phyloP scores from a whole-genome alignment of 2,888 invertebrate species.

The Leucozona laternaria region DNA sequence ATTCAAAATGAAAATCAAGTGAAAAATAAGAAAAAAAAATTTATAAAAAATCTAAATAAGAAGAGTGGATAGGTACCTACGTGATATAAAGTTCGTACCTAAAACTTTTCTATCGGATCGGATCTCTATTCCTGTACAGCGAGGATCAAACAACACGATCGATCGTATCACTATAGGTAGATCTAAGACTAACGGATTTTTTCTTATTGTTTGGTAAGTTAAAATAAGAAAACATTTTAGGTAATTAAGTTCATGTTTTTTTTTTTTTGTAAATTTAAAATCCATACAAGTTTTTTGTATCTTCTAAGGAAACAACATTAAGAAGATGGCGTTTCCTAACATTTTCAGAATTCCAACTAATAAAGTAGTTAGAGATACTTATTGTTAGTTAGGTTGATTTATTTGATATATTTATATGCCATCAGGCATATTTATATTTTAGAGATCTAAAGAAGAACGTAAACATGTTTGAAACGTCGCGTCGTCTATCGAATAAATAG shows the following conservation, averaged over 20 bases:
- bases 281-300: neutral
- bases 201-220: neutral
- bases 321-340: no score
- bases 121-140: neutral
- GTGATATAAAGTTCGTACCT: neutral
- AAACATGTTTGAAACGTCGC: no score
- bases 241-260: no score
- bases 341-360: no score
- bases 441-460: no score
- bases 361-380: no score
- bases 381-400: no score
- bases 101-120: neutral
- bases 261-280: neutral
- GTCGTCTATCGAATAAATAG: no score
- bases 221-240: no score
- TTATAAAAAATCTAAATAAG: neutral
- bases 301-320: neutral
- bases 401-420: no score
- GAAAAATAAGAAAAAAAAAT: neutral
- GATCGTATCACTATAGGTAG: neutral
- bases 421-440: no score
- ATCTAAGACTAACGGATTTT: neutral
- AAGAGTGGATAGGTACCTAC: conserved; percentile 5
- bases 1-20: neutral
- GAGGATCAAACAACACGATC: conserved; percentile 26